These are phyloP conservation scores for Lampris megalopsis DNA, from an alignment of 2,113 vertebrate genomes.

Conservation along the genomic window DNA sequence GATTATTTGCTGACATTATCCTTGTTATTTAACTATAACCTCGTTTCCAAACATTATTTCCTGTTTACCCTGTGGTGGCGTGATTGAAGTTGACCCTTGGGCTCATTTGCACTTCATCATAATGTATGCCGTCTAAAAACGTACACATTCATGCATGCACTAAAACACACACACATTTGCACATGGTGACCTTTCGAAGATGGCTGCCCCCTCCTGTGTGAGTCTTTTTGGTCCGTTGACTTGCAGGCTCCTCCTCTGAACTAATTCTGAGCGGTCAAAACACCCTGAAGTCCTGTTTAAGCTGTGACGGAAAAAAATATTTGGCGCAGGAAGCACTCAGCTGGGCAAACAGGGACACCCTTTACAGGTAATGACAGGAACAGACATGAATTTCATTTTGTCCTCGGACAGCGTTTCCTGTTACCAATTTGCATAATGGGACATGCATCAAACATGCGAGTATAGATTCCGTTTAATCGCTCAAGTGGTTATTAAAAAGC, in stretches of 20 bases:
- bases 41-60: neutral
- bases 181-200: neutral
- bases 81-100: too few relatives aligned
- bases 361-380: too few relatives aligned
- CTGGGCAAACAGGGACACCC: neutral
- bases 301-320: neutral
- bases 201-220: too few relatives aligned
- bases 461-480: too few relatives aligned
- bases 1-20: conserved; percentile 37
- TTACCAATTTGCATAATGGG: too few relatives aligned
- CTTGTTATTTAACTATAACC: conserved; percentile 37
- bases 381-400: too few relatives aligned
- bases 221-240: neutral
- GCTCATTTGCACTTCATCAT: neutral
- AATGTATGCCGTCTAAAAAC: conserved; percentile 2
- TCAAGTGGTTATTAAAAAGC: too few relatives aligned
- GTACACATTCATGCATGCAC: neutral
- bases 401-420: too few relatives aligned
- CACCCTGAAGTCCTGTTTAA: neutral
- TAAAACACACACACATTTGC: conserved; percentile 4
- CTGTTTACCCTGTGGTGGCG: neutral
- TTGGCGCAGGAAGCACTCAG: neutral
- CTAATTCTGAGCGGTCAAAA: neutral
- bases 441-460: too few relatives aligned
- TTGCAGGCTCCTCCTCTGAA: neutral